Conservation (phyloP, 1,140 invertebrate species). For the Drosophila nigromelanica region DNA sequence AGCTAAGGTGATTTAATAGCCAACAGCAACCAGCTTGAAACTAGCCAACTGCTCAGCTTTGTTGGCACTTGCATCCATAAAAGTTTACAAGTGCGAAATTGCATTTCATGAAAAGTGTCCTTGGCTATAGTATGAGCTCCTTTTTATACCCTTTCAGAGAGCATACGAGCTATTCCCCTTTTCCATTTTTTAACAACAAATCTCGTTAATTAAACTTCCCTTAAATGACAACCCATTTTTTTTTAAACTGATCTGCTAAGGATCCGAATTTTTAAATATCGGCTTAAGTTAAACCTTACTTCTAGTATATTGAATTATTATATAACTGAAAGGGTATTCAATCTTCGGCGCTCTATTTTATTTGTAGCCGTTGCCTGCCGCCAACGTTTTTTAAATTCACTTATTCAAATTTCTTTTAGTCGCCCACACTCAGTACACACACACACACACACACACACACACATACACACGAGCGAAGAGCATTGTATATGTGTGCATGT, state of each 20-base stretch:
- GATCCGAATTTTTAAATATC: no score
- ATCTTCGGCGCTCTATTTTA: constrained; percentile 1
- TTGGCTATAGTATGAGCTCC: constrained; percentile 70
- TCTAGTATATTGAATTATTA: background rate
- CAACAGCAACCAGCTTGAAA: constrained; percentile 32
- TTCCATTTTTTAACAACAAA: no score
- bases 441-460: constrained; percentile 8
- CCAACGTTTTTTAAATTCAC: constrained; percentile 81
- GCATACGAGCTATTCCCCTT: background rate
- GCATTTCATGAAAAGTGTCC: constrained; percentile 81
- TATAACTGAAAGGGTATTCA: background rate
- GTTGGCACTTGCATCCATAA: constrained; percentile 64
- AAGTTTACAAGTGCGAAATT: constrained; percentile 82
- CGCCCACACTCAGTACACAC: constrained; percentile 29
- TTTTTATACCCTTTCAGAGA: background rate
- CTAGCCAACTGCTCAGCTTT: constrained; percentile 23
- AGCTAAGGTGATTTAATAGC: background rate
- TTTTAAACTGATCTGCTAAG: no score
- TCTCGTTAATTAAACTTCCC: background rate
- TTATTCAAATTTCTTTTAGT: constrained; percentile 80
- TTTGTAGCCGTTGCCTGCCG: constrained; percentile 40
- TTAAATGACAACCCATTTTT: no score
- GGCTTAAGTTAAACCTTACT: no score
- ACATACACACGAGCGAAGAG: constrained; percentile 2
- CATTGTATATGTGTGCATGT: constrained; percentile 22